Evolutionary conservation across 1,140 invertebrate genomes (phyloP), one percentile per base, ranked within the genome.

Genomic region (Bombus difficillimus): DNA sequence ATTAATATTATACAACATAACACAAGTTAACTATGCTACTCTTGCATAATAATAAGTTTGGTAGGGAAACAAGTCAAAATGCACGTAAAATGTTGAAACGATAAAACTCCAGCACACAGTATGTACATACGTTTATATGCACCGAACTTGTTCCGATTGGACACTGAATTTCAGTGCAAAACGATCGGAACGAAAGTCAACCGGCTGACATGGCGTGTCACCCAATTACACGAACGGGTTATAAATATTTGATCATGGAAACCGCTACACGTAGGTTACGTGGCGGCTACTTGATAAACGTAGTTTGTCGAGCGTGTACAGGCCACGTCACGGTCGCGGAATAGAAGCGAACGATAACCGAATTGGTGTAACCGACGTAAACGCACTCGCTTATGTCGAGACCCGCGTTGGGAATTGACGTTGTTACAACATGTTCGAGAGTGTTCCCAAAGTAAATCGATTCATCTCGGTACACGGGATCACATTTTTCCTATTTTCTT

Each of bases 211-310:
- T 28, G n/a, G 5, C 8, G 28, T 39, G n/a, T 32, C 64, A 37
- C 8, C 13, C 34, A 83, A 83, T 80, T 69, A 34, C 28, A 34
- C 69, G 64, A 43, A 43, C 74, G 5, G 37, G 53, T 80, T 64
- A 72, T 59, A 85, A 85, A 85, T 80, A 80, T 85, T 85, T 80
- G 68, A 85, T 72, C 71, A 72, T 37, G n/a, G 22, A 37, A 62
- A 62, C 64, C 39, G 32, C 41, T 18, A 28, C 39, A n/a, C 47
- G n/a, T 32, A 22, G 39, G 37, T 25, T 18, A 18, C 32, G 25
- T 12, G 41, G 37, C 72, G 12, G 25, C 18, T 22, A 34, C 43
- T 77, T 41, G 73, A 83, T 43, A 83, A 83, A 83, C 73, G 41
- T 9, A 53, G 81, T 75, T 83, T 66, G 72, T 68, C 73, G 59